Evolutionary conservation across 2,797 vertebrate species (phyloP), one percentile per base, ranked within the genome.

Genomic region (Sciurus carolinensis): DNA sequence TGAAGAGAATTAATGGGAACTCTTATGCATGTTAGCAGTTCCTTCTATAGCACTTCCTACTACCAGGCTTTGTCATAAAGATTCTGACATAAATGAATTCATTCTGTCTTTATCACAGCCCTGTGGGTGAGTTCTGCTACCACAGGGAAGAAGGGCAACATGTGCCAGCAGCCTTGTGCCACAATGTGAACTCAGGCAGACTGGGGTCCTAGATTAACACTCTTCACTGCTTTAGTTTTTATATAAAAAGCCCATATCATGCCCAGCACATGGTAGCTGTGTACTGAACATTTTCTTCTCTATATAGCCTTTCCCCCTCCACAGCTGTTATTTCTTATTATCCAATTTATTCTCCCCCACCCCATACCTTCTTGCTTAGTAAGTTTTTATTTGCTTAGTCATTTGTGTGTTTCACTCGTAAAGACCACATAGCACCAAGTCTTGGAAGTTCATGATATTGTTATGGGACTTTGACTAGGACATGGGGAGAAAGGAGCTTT

Each of bases 341-440:
- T 72, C 72, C 62, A 67, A 1, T 75, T 50, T 90, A 36, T 77
- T 86, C 24, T 82, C 30, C 7, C 52, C 22, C 71, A 24, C 54
- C 12, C 77, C n/a, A 39, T 10, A 81, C 18, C n/a, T 86, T 91
- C 71, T 91, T 75, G 20, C 69, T 69, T 86, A 77, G 7, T 87
- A 79, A 30, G 26, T 84, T 83, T 62, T 79, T 72, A 24, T 39
- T 85, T 39, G 0, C 76, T 85, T 59, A 50, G 47, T 57, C 36
- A 33, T 79, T 47, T 42, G 12, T 69, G 13, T 81, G 33, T 77
- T 94, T 90, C 62, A 69, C 28, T 22, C 6, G 8, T 67, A 92
- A 87, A 86, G 77, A 62, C 13, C 22, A 20, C 33, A 5, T 59
- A 77, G 47, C 30, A 26, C 17, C 47, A 81, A 72, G 54, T 28